phyloP scores from a whole-genome alignment of 1,140 invertebrate species.

The Trigoniulus corallinus region DNA sequence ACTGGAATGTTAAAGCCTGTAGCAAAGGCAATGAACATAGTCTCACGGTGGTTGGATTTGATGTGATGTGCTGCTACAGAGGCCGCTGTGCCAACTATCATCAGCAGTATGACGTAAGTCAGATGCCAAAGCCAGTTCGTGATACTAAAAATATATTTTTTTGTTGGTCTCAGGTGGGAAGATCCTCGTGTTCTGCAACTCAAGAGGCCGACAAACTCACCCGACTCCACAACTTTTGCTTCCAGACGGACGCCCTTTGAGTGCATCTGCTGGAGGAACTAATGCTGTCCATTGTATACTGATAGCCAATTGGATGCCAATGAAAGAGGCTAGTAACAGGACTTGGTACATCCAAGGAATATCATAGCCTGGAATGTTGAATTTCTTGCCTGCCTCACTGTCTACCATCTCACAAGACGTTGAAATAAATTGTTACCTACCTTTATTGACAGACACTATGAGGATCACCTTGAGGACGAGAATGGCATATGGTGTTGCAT shows the following conservation, averaged over 20 bases:
- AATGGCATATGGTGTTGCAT: conserved; percentile 23
- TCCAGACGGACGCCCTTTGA: neutral
- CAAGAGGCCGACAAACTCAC: no score
- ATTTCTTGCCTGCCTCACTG: no score
- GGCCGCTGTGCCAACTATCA: conserved; percentile 62
- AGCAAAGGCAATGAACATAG: conserved; percentile 70
- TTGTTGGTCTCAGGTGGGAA: no score
- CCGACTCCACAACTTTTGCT: no score
- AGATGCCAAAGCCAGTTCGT: conserved; percentile 45
- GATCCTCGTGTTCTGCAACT: no score
- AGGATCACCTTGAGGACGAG: conserved; percentile 28
- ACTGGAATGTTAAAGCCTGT: conserved; percentile 65
- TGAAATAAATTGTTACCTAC: no score
- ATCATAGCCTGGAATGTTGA: conserved; percentile 46
- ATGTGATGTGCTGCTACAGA: conserved; percentile 68
- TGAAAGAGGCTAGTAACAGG: conserved; percentile 67
- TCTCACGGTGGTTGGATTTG: conserved; percentile 78
- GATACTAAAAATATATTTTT: conserved; percentile 13
- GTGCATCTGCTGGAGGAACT: conserved; percentile 17
- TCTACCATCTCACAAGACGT: no score
- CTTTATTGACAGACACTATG: conserved; percentile 14
- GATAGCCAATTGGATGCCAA: conserved; percentile 45
- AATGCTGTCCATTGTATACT: conserved; percentile 39
- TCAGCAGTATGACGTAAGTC: conserved; percentile 62
- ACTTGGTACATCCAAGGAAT: conserved; percentile 76